Conservation (phyloP, 2,888 invertebrate species). For the Lasioglossum figueresi region DNA sequence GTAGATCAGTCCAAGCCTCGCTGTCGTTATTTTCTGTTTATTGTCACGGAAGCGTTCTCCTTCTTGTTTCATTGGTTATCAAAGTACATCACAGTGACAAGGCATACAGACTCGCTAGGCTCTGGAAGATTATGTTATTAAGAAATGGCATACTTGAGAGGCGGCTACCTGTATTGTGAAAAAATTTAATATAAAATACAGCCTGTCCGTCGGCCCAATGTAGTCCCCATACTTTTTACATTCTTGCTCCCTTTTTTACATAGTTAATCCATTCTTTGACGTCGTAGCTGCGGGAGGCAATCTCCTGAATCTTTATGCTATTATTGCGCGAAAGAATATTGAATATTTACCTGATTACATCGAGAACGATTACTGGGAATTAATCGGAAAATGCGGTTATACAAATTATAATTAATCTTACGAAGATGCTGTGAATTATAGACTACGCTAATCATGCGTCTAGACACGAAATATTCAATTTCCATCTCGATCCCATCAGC, state of each 20-base stretch:
- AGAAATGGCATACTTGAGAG: not conserved
- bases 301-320: not conserved
- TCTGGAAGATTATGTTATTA: not conserved
- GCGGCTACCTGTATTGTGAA: not conserved
- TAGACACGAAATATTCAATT: not conserved
- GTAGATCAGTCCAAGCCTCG: too few relatives aligned
- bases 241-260: not conserved
- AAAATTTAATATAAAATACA: conserved; percentile 4
- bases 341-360: not conserved
- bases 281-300: not conserved
- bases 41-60: too few relatives aligned
- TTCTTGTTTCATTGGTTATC: not conserved
- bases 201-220: not conserved
- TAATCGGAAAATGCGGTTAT: not conserved
- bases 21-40: too few relatives aligned
- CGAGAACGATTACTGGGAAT: not conserved
- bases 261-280: conserved; percentile 4
- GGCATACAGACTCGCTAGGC: not conserved
- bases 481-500: not conserved
- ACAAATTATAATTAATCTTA: not conserved
- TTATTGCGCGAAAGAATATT: not conserved
- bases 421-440: not conserved
- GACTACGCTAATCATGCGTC: not conserved
- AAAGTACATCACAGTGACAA: too few relatives aligned
- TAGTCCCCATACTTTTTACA: not conserved